Base-by-base conservation (phyloP, 1,140 invertebrate species). In the Hycleus phaleratus region DNA sequence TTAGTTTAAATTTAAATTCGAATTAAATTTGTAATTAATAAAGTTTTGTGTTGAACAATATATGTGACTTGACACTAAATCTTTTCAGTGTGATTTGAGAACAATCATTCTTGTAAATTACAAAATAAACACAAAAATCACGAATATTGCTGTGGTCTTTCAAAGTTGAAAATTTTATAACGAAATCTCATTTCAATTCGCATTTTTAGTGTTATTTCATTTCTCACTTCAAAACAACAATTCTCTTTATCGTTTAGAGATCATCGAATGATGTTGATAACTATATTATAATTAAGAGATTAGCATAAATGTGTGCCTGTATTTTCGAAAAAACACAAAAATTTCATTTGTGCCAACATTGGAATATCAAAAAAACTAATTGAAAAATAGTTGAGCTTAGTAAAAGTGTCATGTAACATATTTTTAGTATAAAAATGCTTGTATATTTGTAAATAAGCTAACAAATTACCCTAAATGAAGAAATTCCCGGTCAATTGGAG, bases 361-460 rank as follows among this genome's bases (percentile, higher is more conserved):
- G 39, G 50, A 32, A 62, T 62, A 62, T 59, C 59, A 62, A 52
- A 61, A 42, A 62, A 65, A 63, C 67, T 65, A 58, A 66, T 48
- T 47, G 39, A 58, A 58, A 61, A 60, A 62, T 56, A 59, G 42
- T 58, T 58, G 62, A 65, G 63, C 65, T 63, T 55, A 55, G 44
- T 38, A 63, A 68, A 53, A 66, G 65, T 71, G 68, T 69, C 67
- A 68, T 59, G 69, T 71, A 65, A 71, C 65, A 71, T 71, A 71
- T 68, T 67, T 32, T 53, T 67, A 71, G 63, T 59, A 62, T 59
- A 59, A 59, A 59, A 60, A 58, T 60, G 68, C 67, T 70, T 71
- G 69, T 71, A 71, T 64, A 71, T 71, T 71, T 71, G 69, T 71
- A 71, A 60, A 71, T 71, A 71, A 55, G 63, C 67, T 64, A 65